Evolutionary conservation across 2,888 invertebrate genomes (phyloP).

Genomic region (Coenonympha glycerion): DNA sequence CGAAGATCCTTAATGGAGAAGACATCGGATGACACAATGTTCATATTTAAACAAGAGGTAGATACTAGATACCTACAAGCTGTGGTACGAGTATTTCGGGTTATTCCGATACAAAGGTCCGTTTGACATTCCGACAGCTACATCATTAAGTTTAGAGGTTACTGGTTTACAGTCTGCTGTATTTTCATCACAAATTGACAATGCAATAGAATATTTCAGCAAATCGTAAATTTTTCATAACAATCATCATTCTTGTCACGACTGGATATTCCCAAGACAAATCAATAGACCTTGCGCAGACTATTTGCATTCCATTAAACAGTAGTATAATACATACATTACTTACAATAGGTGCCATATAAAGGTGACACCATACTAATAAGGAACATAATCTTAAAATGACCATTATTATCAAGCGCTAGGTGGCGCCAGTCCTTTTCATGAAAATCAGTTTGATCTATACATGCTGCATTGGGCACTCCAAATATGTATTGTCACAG

Average conservation of each 20-base stretch:
- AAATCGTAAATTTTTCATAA: conserved; percentile 7
- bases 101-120: conserved; percentile 10
- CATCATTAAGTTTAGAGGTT: background rate
- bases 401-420: background rate
- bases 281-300: conserved; percentile 39
- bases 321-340: background rate
- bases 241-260: conserved; percentile 45
- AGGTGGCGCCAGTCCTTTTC: background rate
- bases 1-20: conserved; percentile 22
- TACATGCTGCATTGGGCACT: background rate
- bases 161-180: background rate
- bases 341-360: conserved; percentile 6
- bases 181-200: conserved; percentile 18
- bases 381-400: conserved; percentile 3
- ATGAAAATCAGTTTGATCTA: background rate
- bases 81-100: conserved; percentile 9
- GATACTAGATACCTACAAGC: no score
- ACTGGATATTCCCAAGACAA: conserved; percentile 44
- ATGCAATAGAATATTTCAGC: conserved; percentile 25
- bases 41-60: conserved; percentile 19
- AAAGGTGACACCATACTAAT: conserved; percentile 1
- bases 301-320: conserved; percentile 28
- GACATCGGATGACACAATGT: conserved; percentile 17
- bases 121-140: background rate
- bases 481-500: no score